These are phyloP conservation scores for Gadus chalcogrammus DNA, from an alignment of 2,113 vertebrate species.

Conservation along the genomic window DNA sequence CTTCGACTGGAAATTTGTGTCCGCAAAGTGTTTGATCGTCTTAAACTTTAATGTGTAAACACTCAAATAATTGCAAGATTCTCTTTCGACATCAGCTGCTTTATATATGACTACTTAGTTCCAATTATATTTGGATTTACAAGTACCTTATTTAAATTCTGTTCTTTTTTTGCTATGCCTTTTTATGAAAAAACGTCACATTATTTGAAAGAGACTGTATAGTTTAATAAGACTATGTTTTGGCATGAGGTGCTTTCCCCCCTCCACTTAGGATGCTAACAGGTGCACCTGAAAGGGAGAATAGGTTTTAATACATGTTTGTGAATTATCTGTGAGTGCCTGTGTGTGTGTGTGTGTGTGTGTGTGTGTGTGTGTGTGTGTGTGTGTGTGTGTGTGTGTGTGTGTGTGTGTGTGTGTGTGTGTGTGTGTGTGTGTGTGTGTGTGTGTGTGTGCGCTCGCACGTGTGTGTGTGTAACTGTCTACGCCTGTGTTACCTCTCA, in stretches of 20 bases:
- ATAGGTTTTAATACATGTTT: neutral
- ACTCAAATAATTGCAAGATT: too few relatives aligned
- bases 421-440: neutral
- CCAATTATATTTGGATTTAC: too few relatives aligned
- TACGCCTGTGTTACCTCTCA: neutral
- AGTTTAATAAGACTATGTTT: conserved; percentile 9
- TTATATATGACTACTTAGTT: too few relatives aligned
- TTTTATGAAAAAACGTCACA: neutral
- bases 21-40: too few relatives aligned
- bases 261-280: conserved; percentile 18
- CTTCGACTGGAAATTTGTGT: too few relatives aligned
- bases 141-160: neutral
- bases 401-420: neutral
- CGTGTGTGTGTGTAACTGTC: neutral
- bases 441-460: neutral
- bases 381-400: neutral
- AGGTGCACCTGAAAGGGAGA: conserved; percentile 34
- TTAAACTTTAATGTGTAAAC: too few relatives aligned
- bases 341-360: neutral
- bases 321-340: too few relatives aligned
- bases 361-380: neutral
- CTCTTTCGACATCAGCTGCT: too few relatives aligned
- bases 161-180: neutral
- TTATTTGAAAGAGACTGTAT: neutral
- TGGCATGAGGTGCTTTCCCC: conserved; percentile 32